Percentiles rank a stretch among this genome's conserved stretches.
These are phyloP conservation scores for Harlomillsia oculata DNA, from an alignment of 1,140 invertebrate genomes.

Conservation along the genomic window DNA sequence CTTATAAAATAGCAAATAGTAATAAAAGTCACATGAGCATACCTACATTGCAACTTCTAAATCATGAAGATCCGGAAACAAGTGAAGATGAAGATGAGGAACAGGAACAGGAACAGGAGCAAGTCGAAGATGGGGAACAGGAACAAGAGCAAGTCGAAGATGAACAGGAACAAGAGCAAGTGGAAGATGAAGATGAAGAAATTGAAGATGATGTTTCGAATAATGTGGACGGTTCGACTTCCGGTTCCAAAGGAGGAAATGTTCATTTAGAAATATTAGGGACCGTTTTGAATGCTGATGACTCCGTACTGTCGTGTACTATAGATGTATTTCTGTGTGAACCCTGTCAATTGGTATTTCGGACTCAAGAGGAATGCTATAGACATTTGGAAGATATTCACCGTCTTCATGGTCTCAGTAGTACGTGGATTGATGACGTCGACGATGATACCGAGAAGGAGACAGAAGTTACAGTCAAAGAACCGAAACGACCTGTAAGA, in stretches of 20 bases:
- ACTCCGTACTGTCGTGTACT: no score
- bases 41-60: no score
- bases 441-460: no score
- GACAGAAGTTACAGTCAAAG: no score
- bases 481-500: constrained; percentile 6
- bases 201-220: no score
- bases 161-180: neutral
- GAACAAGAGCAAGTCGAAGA: neutral
- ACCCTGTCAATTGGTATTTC: constrained; percentile 27
- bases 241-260: neutral
- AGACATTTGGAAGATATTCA: constrained; percentile 27
- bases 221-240: neutral
- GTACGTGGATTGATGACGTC: constrained; percentile 24
- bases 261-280: neutral
- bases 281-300: no score
- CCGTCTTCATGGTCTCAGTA: constrained; percentile 19
- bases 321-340: constrained; percentile 29
- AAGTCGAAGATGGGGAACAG: neutral
- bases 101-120: no score
- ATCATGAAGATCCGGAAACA: no score
- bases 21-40: no score
- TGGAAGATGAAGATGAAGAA: constrained; percentile 6
- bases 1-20: no score
- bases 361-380: constrained; percentile 23
- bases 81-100: no score